A percentile compares a stretch with the other conserved stretches of the same genome.
phyloP scores from a whole-genome alignment of 2,113 vertebrate species.

The Sylvilagus bachmani region DNA sequence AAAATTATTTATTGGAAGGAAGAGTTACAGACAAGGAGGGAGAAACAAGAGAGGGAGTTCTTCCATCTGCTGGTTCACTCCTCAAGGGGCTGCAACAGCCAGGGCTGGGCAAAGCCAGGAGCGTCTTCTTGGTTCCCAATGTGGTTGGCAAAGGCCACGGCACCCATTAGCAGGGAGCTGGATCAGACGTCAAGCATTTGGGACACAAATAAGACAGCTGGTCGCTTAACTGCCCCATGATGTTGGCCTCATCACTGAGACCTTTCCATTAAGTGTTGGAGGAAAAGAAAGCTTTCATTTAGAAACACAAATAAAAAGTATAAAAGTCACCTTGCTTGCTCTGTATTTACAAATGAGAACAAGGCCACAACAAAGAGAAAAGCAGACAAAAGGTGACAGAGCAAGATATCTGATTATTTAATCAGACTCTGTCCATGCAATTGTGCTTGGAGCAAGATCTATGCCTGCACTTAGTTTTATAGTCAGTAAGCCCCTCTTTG shows the following conservation, averaged over 20 bases:
- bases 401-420: not conserved
- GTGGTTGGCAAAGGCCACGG: too few relatives aligned
- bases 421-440: not conserved
- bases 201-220: too few relatives aligned
- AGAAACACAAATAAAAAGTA: not conserved
- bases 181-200: too few relatives aligned
- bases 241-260: not conserved
- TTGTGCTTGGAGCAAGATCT: not conserved
- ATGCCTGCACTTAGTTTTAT: not conserved
- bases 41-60: too few relatives aligned
- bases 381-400: not conserved
- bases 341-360: not conserved
- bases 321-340: not conserved
- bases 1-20: too few relatives aligned
- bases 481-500: not conserved
- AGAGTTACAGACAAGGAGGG: too few relatives aligned
- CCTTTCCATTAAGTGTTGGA: not conserved
- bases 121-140: too few relatives aligned
- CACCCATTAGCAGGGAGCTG: too few relatives aligned
- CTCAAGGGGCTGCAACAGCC: too few relatives aligned
- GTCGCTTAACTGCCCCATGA: too few relatives aligned
- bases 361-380: not conserved
- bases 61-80: too few relatives aligned
- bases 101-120: too few relatives aligned
- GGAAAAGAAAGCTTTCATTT: not conserved